Evolutionary conservation across 2,888 invertebrate genomes (phyloP), one percentile per base, ranked within the genome.

Genomic region (Keiferia lycopersicella): DNA sequence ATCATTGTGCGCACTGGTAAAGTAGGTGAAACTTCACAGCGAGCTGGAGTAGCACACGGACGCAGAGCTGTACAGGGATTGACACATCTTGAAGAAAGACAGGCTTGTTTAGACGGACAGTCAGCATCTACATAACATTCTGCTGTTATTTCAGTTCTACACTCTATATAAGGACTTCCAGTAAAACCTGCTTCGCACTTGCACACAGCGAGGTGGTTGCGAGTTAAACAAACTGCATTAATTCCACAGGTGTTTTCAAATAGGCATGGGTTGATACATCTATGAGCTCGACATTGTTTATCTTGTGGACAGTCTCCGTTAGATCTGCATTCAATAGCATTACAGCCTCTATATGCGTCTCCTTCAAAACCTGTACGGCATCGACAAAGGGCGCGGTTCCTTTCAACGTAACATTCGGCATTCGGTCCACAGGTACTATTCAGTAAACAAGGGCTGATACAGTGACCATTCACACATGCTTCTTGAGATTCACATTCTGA

Each of bases 281-380:
- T 96, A 67, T 95, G 95, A 73, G 97, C 96, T 73, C 95, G 94
- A 81, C 98, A 98, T 76, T 96, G 95, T 80, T 96, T 94, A 78
- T 98, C 96, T 58, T 93, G 91, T 11, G 98, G 97, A 81, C 98
- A 98, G 77, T 98, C 97, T 69, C 96, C 96, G 82, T 97, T 97
- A 53, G 96, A 95, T 76, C 95, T 93, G 80, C 98, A 98, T 66
- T 96, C 98, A 66, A 97, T 94, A 59, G 96, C 93, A 69, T 93
- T 92, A 80, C 97, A 97, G 67, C 94, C 93, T 56, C 94, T 93
- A 70, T 94, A 93, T 1, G 96, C 95, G 83, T 97, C 95, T 64
- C 97, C 96, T 74, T 96, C 92, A 78, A 95, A 97, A 61, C 98
- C 98, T 68, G 94, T 93, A 53, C 94, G 92, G 78, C 98, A 98